phyloP scores from a whole-genome alignment of 2,888 invertebrate genomes.

The Sicus ferrugineus region DNA sequence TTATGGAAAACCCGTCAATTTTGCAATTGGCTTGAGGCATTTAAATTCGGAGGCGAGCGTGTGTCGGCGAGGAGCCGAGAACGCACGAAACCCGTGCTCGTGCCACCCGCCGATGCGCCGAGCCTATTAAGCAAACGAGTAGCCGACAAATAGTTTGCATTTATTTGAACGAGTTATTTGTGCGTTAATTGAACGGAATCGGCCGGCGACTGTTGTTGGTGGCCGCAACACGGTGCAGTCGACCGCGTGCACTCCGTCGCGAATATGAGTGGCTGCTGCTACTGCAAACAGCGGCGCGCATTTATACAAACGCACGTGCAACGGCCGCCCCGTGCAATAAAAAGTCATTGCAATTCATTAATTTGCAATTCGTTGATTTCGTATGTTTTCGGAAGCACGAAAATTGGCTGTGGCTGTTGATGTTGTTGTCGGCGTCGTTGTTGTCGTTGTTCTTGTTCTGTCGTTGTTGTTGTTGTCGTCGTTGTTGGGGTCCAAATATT shows the following conservation, averaged over 20 bases:
- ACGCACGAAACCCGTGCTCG: no score
- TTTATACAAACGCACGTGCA: neutral
- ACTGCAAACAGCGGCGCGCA: neutral
- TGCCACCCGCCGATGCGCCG: no score
- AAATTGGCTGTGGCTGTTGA: slow-evolving; percentile 14
- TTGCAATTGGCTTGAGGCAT: no score
- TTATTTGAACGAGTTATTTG: slow-evolving; percentile 36
- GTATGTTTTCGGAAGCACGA: slow-evolving; percentile 25
- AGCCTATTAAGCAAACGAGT: neutral
- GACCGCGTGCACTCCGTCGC: slow-evolving; percentile 10
- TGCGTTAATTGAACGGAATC: slow-evolving; percentile 40
- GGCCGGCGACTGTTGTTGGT: slow-evolving; percentile 23
- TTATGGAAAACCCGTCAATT: no score
- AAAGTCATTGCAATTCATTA: slow-evolving; percentile 49
- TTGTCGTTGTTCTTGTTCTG: slow-evolving; percentile 16
- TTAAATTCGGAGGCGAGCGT: no score
- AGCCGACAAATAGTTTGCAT: slow-evolving; percentile 20
- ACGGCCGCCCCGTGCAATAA: slow-evolving; percentile 33
- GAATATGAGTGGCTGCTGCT: slow-evolving; percentile 12
- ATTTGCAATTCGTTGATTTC: slow-evolving; percentile 46
- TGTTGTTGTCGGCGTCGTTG: slow-evolving; percentile 16
- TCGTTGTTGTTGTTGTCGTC: neutral
- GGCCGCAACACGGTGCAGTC: slow-evolving; percentile 12
- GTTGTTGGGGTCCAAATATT: slow-evolving; percentile 1
- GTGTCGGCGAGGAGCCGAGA: no score